Evolutionary conservation across 2,797 vertebrate genomes (phyloP).

Genomic region (Tadarida brasiliensis): DNA sequence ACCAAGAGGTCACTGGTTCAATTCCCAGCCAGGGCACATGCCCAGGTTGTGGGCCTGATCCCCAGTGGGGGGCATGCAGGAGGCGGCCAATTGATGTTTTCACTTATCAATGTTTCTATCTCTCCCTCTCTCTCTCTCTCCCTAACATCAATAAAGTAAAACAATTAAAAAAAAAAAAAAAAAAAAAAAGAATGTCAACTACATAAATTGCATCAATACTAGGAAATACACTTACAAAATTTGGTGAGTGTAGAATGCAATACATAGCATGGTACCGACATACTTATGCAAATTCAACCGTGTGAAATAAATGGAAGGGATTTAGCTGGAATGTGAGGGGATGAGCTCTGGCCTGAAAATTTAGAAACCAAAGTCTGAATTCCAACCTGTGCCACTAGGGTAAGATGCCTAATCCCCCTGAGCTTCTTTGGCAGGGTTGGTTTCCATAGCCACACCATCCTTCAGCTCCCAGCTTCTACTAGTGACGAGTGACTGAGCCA

Average conservation of each 20-base stretch:
- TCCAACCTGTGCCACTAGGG: background rate
- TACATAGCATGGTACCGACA: background rate
- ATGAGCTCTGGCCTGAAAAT: background rate
- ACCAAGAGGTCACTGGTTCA: no score
- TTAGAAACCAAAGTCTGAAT: background rate
- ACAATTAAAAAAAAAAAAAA: no score
- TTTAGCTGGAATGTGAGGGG: background rate
- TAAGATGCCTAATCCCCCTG: background rate
- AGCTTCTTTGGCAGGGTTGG: background rate
- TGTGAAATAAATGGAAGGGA: background rate
- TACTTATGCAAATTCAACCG: background rate
- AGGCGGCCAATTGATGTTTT: no score
- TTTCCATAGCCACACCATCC: background rate
- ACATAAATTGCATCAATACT: background rate
- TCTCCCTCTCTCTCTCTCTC: no score
- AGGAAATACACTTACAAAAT: background rate
- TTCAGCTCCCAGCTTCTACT: background rate
- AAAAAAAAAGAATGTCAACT: background rate
- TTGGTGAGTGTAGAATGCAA: background rate
- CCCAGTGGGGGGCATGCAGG: no score
- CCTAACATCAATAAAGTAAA: no score
- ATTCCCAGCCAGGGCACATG: no score
- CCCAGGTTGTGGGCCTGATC: no score
- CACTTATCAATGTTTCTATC: no score
- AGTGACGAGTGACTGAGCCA: background rate